Percentiles rank a stretch among this genome's conserved stretches.
These are phyloP conservation scores for Drosophila sordidapex DNA, from an alignment of 2,888 invertebrate genomes.

Conservation along the genomic window DNA sequence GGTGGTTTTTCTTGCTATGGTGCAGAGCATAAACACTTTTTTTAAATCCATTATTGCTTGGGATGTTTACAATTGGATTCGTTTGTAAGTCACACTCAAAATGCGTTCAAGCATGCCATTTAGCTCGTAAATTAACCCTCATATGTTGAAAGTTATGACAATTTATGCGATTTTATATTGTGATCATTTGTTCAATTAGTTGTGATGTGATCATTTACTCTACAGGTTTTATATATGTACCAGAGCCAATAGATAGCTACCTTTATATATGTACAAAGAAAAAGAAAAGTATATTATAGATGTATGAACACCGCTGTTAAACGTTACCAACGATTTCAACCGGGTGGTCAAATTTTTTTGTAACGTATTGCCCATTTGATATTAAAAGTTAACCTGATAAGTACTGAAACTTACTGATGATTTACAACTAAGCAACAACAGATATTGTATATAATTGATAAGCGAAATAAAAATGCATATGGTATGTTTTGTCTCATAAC, in stretches of 20 bases:
- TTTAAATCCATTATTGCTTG: conserved; percentile 18
- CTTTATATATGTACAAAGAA: conserved; percentile 7
- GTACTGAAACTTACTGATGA: conserved; percentile 51
- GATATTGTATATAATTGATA: conserved; percentile 29
- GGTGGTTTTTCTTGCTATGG: conserved; percentile 34
- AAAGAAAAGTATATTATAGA: conserved; percentile 9
- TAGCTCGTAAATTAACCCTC: conserved; percentile 36
- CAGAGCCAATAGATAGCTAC: conserved; percentile 26
- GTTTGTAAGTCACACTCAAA: conserved; percentile 38
- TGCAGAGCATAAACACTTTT: conserved; percentile 48
- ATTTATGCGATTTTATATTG: conserved; percentile 40
- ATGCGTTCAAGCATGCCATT: conserved; percentile 66
- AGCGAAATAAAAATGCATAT: conserved; percentile 53
- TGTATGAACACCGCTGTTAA: conserved; percentile 48
- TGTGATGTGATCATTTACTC: conserved; percentile 32
- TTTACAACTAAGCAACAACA: conserved; percentile 16
- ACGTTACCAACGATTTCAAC: conserved; percentile 66
- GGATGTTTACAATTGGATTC: conserved; percentile 2
- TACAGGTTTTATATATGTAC: conserved; percentile 20
- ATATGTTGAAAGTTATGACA: conserved; percentile 18
- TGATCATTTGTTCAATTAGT: conserved; percentile 22
- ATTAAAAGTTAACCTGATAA: conserved; percentile 56
- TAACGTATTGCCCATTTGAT: conserved; percentile 52
- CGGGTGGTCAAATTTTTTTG: conserved; percentile 18
- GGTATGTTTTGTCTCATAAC: conserved; percentile 62